Evolutionary conservation across 2,888 invertebrate species (phyloP).

Genomic region (Thecophora atra): DNA sequence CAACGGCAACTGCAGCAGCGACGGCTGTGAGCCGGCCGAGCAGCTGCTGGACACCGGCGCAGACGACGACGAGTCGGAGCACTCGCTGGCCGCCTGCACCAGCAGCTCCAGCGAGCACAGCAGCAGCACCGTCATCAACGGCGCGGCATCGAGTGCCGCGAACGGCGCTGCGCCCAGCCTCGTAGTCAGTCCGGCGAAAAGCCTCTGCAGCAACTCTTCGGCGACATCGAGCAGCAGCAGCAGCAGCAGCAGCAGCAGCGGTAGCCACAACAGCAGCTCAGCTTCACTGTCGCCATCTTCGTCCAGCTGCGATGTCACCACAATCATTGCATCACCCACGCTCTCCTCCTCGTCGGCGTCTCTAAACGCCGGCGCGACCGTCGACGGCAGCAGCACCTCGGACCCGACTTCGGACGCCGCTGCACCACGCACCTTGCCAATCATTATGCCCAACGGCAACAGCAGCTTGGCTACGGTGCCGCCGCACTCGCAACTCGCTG

Average conservation of each 20-base stretch:
- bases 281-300: constrained; percentile 45
- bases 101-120: constrained; percentile 62
- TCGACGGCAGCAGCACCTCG: constrained; percentile 47
- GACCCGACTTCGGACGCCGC: constrained; percentile 16
- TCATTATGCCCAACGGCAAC: constrained; percentile 55
- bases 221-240: constrained; percentile 34
- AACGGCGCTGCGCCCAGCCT: constrained; percentile 33
- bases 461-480: constrained; percentile 51
- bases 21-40: not conserved
- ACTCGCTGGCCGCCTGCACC: constrained; percentile 59
- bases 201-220: constrained; percentile 54
- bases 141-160: constrained; percentile 46
- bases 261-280: constrained; percentile 33
- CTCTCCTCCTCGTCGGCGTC: constrained; percentile 25
- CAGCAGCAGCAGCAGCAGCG: not conserved
- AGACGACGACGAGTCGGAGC: constrained; percentile 62
- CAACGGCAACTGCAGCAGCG: constrained; percentile 52
- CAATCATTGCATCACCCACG: constrained; percentile 39
- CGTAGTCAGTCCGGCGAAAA: constrained; percentile 53
- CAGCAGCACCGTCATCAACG: constrained; percentile 60
- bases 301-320: constrained; percentile 51
- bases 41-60: constrained; percentile 32
- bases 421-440: constrained; percentile 53
- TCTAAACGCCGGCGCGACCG: constrained; percentile 23
- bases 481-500: constrained; percentile 36